Percentiles rank a stretch among this genome's conserved stretches.
These are phyloP conservation scores for Rotaria sp. DNA, from an alignment of 2,888 invertebrate species.

Conservation along the genomic window DNA sequence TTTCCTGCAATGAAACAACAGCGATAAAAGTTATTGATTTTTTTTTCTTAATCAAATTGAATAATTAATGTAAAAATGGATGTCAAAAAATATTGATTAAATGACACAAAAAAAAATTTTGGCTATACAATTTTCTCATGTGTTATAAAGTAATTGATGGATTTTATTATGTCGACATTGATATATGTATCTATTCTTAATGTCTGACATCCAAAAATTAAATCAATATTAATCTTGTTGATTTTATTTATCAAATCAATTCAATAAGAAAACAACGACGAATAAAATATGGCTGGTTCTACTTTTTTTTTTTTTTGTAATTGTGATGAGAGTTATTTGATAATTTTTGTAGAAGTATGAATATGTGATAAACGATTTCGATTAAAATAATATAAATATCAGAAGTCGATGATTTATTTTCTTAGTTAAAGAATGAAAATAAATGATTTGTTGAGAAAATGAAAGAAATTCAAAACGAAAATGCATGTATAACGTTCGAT, in stretches of 20 bases:
- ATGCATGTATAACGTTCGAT: not conserved
- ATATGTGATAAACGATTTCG: not conserved
- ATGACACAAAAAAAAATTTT: not conserved
- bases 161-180: not conserved
- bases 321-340: not conserved
- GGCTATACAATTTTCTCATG: not conserved
- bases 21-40: not conserved
- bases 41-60: not conserved
- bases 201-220: too few relatives aligned
- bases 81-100: not conserved
- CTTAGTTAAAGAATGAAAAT: too few relatives aligned
- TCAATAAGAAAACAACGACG: not conserved
- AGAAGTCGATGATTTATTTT: too few relatives aligned
- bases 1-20: not conserved
- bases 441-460: not conserved
- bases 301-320: not conserved
- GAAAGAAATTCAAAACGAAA: not conserved
- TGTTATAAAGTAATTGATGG: not conserved
- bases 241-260: not conserved
- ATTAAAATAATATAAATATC: not conserved
- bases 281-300: not conserved
- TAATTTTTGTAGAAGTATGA: not conserved
- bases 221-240: too few relatives aligned
- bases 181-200: not conserved
- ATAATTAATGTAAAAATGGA: not conserved